Conservation (phyloP, 2,888 invertebrate species). For the Tiliacea aurago region DNA sequence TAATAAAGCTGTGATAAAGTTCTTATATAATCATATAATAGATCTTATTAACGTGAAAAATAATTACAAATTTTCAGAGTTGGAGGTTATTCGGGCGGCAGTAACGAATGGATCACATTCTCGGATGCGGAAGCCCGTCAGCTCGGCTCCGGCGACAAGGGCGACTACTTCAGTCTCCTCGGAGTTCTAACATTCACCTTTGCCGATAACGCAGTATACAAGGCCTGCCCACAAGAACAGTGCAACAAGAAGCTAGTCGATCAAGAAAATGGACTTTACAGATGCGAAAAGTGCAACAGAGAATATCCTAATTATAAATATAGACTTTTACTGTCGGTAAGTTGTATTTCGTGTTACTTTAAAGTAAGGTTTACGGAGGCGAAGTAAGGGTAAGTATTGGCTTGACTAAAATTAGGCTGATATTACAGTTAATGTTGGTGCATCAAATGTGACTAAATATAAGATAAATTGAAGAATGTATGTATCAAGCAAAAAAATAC, state of each 20-base stretch:
- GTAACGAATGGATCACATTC: conserved; percentile 94
- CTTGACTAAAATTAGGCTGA: too few relatives aligned
- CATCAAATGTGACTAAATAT: too few relatives aligned
- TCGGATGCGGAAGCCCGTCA: conserved; percentile 93
- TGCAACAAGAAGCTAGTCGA: conserved; percentile 99
- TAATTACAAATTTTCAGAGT: conserved; percentile 71
- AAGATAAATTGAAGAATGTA: neutral
- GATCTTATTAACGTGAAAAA: too few relatives aligned
- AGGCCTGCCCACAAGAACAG: conserved; percentile 96
- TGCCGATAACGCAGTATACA: conserved; percentile 96
- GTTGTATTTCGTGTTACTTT: conserved; percentile 65
- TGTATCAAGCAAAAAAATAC: neutral
- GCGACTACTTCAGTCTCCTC: conserved; percentile 95
- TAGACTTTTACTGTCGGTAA: conserved; percentile 94
- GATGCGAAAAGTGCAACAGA: conserved; percentile 98
- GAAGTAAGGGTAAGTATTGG: too few relatives aligned
- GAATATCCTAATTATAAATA: conserved; percentile 96
- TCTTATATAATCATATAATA: too few relatives aligned
- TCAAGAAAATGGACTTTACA: conserved; percentile 95
- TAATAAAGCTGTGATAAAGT: too few relatives aligned
- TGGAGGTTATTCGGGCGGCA: conserved; percentile 85
- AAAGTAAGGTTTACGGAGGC: too few relatives aligned
- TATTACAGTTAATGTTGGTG: too few relatives aligned
- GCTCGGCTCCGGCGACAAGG: conserved; percentile 93
- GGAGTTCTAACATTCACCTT: conserved; percentile 95